A percentile compares a stretch with the other conserved stretches of the same genome.
These are phyloP conservation scores for Pristis pectinata DNA, from an alignment of 2,797 vertebrate species.

Conservation along the genomic window DNA sequence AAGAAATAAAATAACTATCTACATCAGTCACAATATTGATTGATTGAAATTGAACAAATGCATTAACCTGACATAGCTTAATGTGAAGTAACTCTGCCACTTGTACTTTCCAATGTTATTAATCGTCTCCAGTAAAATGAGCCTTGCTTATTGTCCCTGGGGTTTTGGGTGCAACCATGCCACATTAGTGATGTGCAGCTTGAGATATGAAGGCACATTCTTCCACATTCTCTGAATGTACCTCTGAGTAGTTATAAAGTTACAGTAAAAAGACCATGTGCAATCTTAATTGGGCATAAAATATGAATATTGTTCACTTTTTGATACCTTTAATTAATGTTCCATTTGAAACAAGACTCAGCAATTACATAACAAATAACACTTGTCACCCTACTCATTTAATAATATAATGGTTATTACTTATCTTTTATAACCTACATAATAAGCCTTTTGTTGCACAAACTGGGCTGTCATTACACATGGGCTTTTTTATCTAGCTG, in stretches of 20 bases:
- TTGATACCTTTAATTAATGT: constrained; percentile 35
- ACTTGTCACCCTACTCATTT: constrained; percentile 27
- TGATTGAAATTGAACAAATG: not conserved
- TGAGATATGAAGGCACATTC: not conserved
- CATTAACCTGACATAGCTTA: not conserved
- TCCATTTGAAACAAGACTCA: not conserved
- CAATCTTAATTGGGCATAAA: constrained; percentile 11
- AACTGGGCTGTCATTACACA: constrained; percentile 16
- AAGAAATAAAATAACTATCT: not conserved
- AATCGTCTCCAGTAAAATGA: not conserved
- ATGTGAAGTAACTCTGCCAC: not conserved
- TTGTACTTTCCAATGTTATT: constrained; percentile 5
- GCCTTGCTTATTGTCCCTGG: not conserved
- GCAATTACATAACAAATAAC: constrained; percentile 32
- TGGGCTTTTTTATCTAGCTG: not conserved
- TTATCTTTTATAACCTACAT: constrained; percentile 36
- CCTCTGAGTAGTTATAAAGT: not conserved
- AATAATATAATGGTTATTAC: constrained; percentile 36
- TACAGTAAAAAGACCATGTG: not conserved
- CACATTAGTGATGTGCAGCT: not conserved
- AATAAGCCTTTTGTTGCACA: constrained; percentile 33
- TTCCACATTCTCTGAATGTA: not conserved
- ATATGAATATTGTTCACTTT: not conserved
- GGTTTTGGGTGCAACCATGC: not conserved
- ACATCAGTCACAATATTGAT: not conserved